A percentile compares a stretch with the other conserved stretches of the same genome.
phyloP scores from a whole-genome alignment of 2,888 invertebrate genomes.

The Euphydryas editha region DNA sequence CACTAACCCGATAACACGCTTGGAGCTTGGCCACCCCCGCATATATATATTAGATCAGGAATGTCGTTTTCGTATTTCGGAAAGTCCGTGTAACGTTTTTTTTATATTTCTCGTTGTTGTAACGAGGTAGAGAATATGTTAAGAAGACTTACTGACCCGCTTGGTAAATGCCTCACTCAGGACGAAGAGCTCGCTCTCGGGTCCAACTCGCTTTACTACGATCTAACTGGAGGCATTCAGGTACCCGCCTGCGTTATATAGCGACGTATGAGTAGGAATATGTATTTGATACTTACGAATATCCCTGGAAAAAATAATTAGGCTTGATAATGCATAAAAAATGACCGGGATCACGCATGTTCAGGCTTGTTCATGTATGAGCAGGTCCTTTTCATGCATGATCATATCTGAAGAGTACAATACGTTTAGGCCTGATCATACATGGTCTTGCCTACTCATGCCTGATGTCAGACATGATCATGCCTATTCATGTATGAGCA shows the following conservation, averaged over 20 bases:
- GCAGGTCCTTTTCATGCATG: no score
- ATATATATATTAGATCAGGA: constrained; percentile 45
- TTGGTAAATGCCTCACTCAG: constrained; percentile 81
- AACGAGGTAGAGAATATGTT: constrained; percentile 75
- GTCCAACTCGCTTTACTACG: constrained; percentile 82
- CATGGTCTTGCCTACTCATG: no score
- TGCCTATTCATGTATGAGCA: no score
- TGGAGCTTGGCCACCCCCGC: constrained; percentile 59
- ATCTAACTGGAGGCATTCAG: constrained; percentile 83
- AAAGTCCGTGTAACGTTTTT: constrained; percentile 66
- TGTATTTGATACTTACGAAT: constrained; percentile 28
- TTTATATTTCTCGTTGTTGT: constrained; percentile 70
- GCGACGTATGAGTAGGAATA: constrained; percentile 35
- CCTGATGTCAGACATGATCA: no score
- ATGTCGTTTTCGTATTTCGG: constrained; percentile 49
- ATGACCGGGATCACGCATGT: no score
- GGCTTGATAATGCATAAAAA: no score
- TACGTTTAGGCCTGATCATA: no score
- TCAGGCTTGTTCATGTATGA: no score
- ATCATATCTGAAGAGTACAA: no score
- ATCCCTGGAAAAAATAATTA: no score
- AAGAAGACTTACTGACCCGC: constrained; percentile 79
- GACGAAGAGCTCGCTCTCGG: constrained; percentile 82
- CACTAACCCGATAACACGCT: constrained; percentile 68
- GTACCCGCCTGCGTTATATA: constrained; percentile 61